Evolutionary conservation across 92 coral and sea anemone species (phyloP).

Genomic region (Palythoa heliodiscus): DNA sequence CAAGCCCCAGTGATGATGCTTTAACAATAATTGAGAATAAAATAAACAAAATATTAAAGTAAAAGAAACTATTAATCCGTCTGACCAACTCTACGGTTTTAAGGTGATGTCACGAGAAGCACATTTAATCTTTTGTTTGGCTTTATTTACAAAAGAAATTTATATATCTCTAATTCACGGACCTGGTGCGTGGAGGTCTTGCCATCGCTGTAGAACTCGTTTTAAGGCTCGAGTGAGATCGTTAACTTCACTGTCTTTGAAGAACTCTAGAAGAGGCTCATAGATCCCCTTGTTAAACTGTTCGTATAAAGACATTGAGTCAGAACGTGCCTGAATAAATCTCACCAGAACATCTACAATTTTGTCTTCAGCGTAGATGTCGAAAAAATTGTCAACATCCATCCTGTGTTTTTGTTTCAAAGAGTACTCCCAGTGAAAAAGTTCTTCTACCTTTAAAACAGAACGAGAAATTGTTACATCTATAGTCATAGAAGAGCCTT

Average conservation of each 20-base stretch:
- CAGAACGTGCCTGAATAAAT: slow-evolving; percentile 68
- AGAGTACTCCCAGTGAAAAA: slow-evolving; percentile 70
- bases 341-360: slow-evolving; percentile 63
- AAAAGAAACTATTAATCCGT: too few species aligned
- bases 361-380: slow-evolving; percentile 25
- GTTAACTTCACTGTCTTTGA: slow-evolving; percentile 57
- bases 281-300: slow-evolving; percentile 62
- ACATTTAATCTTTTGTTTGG: too few species aligned
- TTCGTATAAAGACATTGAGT: slow-evolving; percentile 58
- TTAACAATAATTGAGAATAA: too few species aligned
- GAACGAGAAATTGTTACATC: neutral
- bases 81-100: too few species aligned
- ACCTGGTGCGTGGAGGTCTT: slow-evolving; percentile 66
- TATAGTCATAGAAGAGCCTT: too few species aligned
- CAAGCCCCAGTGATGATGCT: too few species aligned
- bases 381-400: neutral
- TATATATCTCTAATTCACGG: neutral
- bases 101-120: neutral
- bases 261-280: slow-evolving; percentile 66
- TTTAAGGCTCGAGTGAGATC: slow-evolving; percentile 53
- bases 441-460: slow-evolving; percentile 70
- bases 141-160: too few species aligned
- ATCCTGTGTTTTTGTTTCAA: slow-evolving; percentile 43
- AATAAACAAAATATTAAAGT: too few species aligned
- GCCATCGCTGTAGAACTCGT: slow-evolving; percentile 70